Percentiles rank a stretch among this genome's conserved stretches.
Evolutionary conservation across 2,888 invertebrate species (phyloP).

Genomic region (Tachina lurida): DNA sequence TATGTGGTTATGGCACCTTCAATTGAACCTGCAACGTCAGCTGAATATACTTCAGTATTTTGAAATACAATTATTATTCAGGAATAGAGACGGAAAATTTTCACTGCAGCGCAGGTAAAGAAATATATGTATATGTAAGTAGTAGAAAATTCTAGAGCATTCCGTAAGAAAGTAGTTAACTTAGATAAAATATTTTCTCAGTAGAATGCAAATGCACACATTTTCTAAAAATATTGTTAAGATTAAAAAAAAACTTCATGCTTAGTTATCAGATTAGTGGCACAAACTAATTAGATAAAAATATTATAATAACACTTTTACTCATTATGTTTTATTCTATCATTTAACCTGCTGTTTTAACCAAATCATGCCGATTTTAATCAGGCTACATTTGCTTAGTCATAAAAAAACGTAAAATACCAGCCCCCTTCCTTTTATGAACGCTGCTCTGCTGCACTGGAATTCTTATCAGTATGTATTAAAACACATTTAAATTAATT

Average conservation of each 20-base stretch:
- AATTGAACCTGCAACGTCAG: too few species aligned
- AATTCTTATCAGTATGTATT: slow-evolving; percentile 24
- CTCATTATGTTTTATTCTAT: not conserved
- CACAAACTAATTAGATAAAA: slow-evolving; percentile 33
- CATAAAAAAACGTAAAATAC: not conserved
- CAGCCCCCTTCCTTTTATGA: slow-evolving; percentile 27
- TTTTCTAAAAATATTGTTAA: too few species aligned
- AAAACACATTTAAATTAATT: slow-evolving; percentile 11
- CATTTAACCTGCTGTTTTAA: slow-evolving; percentile 11
- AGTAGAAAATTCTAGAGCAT: too few species aligned
- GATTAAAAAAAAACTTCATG: too few species aligned
- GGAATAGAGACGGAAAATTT: too few species aligned
- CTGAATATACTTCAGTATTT: too few species aligned
- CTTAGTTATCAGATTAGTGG: not conserved
- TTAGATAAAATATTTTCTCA: not conserved
- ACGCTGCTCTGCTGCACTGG: not conserved
- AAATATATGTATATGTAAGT: too few species aligned
- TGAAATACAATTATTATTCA: too few species aligned
- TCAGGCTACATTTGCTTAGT: slow-evolving; percentile 33
- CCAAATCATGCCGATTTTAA: slow-evolving; percentile 28
- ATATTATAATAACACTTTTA: not conserved
- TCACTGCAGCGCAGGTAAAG: too few species aligned
- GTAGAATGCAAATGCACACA: too few species aligned
- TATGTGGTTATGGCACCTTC: too few species aligned
- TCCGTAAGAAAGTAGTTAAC: too few species aligned